Percentiles rank a stretch among this genome's conserved stretches.
These are phyloP conservation scores for Pica pica DNA, from an alignment of 2,113 vertebrate species.

Conservation along the genomic window DNA sequence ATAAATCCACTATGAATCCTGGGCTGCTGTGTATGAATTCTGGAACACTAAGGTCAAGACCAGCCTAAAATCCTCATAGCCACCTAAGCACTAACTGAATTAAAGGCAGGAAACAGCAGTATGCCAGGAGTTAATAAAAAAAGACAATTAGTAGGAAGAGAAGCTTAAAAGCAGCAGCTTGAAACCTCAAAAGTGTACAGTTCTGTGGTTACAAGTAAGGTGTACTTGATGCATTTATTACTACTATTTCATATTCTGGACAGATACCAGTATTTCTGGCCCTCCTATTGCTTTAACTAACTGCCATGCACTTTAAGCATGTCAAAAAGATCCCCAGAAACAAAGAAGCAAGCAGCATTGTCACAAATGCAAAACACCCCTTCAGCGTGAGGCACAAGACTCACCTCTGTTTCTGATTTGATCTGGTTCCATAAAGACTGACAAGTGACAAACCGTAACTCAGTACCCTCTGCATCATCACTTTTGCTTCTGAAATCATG, in stretches of 20 bases:
- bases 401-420: conserved; percentile 85
- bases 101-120: background rate
- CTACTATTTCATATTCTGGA: background rate
- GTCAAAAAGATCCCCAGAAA: background rate
- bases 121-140: background rate
- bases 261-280: background rate
- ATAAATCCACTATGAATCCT: background rate
- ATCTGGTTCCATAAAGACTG: conserved; percentile 84
- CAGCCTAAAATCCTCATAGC: background rate
- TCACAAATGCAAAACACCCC: background rate
- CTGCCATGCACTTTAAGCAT: background rate
- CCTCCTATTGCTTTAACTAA: background rate
- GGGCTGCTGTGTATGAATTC: background rate
- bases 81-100: background rate
- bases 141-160: background rate
- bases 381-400: background rate
- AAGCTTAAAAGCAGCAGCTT: background rate
- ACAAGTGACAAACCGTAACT: conserved; percentile 77
- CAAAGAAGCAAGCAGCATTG: background rate
- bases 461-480: conserved; percentile 65
- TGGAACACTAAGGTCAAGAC: background rate
- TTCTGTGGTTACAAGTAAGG: background rate
- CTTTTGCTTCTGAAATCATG: conserved; percentile 69
- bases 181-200: background rate
- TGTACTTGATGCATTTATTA: background rate